Percentiles rank a stretch among this genome's conserved stretches.
Evolutionary conservation across 1,140 invertebrate species (phyloP).

Genomic region (Leptinotarsa undecemlineata): DNA sequence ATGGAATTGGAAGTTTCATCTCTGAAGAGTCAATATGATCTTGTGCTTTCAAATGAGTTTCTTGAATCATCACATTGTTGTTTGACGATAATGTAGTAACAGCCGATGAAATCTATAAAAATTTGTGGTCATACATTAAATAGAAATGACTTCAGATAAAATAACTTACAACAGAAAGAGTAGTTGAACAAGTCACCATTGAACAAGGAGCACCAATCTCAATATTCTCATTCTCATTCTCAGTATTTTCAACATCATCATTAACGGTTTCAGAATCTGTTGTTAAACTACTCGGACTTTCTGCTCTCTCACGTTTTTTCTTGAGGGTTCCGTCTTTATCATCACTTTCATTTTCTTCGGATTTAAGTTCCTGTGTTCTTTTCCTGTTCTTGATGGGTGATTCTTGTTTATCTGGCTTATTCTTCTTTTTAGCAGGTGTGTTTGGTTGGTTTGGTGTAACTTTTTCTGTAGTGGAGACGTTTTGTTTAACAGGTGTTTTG

Average conservation of each 20-base stretch:
- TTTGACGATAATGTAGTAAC: slow-evolving; percentile 9
- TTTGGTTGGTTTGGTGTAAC: slow-evolving; percentile 34
- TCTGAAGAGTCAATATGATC: slow-evolving; percentile 30
- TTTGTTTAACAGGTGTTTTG: slow-evolving; percentile 60
- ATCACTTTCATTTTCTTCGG: slow-evolving; percentile 60
- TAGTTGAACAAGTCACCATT: not conserved
- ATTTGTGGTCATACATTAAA: not conserved
- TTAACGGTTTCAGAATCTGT: slow-evolving; percentile 79
- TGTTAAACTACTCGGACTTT: slow-evolving; percentile 78
- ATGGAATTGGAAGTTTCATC: slow-evolving; percentile 17
- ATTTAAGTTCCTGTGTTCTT: slow-evolving; percentile 62
- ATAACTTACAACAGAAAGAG: slow-evolving; percentile 10
- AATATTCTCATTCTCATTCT: slow-evolving; percentile 63
- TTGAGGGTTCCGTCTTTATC: slow-evolving; percentile 68
- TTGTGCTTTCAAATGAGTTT: slow-evolving; percentile 21
- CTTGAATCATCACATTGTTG: slow-evolving; percentile 14
- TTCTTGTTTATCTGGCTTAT: slow-evolving; percentile 57
- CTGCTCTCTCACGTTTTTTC: slow-evolving; percentile 71
- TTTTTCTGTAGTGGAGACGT: slow-evolving; percentile 57
- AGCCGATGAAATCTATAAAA: not conserved
- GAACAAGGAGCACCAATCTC: slow-evolving; percentile 44
- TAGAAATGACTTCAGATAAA: not conserved
- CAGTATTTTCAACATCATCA: slow-evolving; percentile 71
- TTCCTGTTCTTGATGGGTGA: slow-evolving; percentile 75
- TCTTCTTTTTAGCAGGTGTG: slow-evolving; percentile 55